Base-by-base conservation (phyloP, 1,140 invertebrate genomes). In the Dysdera silvatica region DNA sequence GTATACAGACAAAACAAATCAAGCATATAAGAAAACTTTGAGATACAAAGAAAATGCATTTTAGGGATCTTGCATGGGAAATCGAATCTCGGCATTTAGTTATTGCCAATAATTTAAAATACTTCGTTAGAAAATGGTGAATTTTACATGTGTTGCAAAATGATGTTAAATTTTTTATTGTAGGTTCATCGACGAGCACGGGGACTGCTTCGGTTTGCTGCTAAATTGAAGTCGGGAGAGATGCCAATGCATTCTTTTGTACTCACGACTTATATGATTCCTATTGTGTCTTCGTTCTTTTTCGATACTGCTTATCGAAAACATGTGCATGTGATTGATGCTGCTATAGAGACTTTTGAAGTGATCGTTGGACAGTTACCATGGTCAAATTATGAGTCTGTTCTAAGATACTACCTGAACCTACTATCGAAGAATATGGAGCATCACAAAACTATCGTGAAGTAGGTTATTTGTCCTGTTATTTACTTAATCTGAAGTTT, bases 361-460 rank as follows among this genome's bases (percentile, higher is more conserved):
- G 82, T 82, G 3, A 82, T 90, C 56, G 90, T 87, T 67, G 80
- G 79, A 68, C 75, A 87, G 18, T 74, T 95, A 29, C 87, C 89
- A 0, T 96, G 92, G 93, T 82, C 87, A 71, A 83, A 87, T 23
- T 97, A 95, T 69, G 84, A 90, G 69, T 80, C 83, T 8, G 79
- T 93, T 16, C 72, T 96, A 0, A 87, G 86, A 65, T 81, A 84
- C 68, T 95, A 93, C 75, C 76, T 98, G 2, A 78, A 80, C 23
- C 85, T 87, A 75, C 76, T 96, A 66, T 80, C 84, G 5, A 78
- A 78, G 37, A 82, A 71, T 48, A 67, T 83, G 0, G 84, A 87
- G 16, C 84, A 85, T 76, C 89, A 95, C 70, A 91, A 89, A 72
- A 87, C 91, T 69, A 76, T 86, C 43, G 84, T 90, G 1, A 70